Base-by-base conservation (phyloP, 2,888 invertebrate species). In the Lottia scabra region DNA sequence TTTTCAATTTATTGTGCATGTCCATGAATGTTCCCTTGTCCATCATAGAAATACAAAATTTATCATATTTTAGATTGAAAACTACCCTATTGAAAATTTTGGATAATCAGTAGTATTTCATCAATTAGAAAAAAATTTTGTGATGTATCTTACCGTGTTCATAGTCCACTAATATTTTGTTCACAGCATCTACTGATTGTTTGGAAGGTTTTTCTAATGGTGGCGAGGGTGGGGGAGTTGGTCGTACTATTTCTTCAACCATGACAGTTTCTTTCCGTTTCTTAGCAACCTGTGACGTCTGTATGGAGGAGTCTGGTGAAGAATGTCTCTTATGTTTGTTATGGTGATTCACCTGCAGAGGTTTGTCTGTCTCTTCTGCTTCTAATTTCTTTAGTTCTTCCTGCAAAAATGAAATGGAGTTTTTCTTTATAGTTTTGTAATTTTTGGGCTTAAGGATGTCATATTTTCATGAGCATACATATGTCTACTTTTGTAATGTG, bases 41-140 rank as follows among this genome's bases (percentile, higher is more conserved):
- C n/a, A n/a, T n/a, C n/a, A n/a, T n/a, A n/a, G n/a, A n/a, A n/a
- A n/a, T n/a, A n/a, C n/a, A n/a, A n/a, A n/a, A n/a, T n/a, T n/a
- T n/a, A n/a, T n/a, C n/a, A n/a, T n/a, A n/a, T n/a, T n/a, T n/a
- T n/a, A n/a, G n/a, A n/a, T n/a, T n/a, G n/a, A n/a, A n/a, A n/a
- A n/a, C n/a, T n/a, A n/a, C n/a, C n/a, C n/a, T n/a, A n/a, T n/a
- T n/a, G n/a, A n/a, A n/a, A n/a, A n/a, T n/a, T n/a, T n/a, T n/a
- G n/a, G 76, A 16, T 72, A 68, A 44, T 68, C 65, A 69, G 80
- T 79, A 43, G 78, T 74, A 38, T 78, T 79, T 26, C 65, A 78
- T 78, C n/a, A n/a, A n/a, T n/a, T n/a, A n/a, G 63, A 26, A 64
- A 68, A 44, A 19, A 23, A 68, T 19, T 19, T 56, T 56, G 12